Base-by-base conservation (phyloP, 2,113 vertebrate genomes). In the Benitochromis conjunctus region DNA sequence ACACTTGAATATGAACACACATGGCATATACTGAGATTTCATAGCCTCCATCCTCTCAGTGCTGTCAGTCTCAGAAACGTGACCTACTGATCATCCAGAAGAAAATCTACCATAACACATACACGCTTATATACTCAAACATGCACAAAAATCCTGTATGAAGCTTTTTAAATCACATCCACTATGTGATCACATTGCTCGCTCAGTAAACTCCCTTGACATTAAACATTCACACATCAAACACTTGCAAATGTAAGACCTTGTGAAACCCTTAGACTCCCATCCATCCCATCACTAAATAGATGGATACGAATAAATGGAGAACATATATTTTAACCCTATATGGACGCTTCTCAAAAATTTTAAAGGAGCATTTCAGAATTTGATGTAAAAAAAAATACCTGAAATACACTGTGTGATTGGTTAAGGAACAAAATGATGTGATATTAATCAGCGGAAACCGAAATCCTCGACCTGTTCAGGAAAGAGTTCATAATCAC, bases 91-190 rank as follows among this genome's bases (percentile, higher is more conserved):
- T 80, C 79, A 58, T 9, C 81, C 84, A 46, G 71, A 83, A 71
- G 80, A 62, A 64, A 85, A 64, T 46, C 19, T 79, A 48, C 31
- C 38, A 18, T 89, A 74, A 88, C 81, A 84, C 57, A 13, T 51
- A 18, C 46, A 48, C 41, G 71, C 34, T 54, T n/a, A 62, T 13
- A 85, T 21, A 89, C n/a, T 76, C 34, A 76, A 38, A 9, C 41
- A 51, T 76, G 71, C 12, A 43, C 36, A 41, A n/a, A 38, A 76
- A n/a, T 77, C 55, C 66, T 64, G 26, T 10, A 80, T 48, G 51
- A 18, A 77, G 51, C 82, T 89, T 71, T 85, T 91, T 82, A 74
- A 80, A 77, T 83, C 64, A 64, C 29, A 62, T 58, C 71, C 48
- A 53, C 66, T 16, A 4, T 87, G 77, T 69, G 80, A 86, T 79